Percentiles rank a stretch among this genome's conserved stretches.
These are phyloP conservation scores for Nematolebias whitei DNA, from an alignment of 2,113 vertebrate genomes.

Conservation along the genomic window DNA sequence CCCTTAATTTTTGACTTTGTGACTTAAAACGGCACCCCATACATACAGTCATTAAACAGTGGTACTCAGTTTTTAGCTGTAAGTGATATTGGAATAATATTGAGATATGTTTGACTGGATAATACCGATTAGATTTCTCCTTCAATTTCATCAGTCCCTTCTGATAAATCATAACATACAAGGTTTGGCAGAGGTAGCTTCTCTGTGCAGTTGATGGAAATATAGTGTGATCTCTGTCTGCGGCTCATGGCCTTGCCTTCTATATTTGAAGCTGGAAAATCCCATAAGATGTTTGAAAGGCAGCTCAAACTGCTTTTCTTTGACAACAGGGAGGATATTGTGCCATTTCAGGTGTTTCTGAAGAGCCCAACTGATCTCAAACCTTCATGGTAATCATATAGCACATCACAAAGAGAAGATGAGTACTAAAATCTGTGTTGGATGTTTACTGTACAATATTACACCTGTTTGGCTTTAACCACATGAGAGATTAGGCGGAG, in stretches of 20 bases:
- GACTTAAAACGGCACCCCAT: no score
- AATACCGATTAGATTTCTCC: constrained; percentile 64
- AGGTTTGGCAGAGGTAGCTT: constrained; percentile 60
- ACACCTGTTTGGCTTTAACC: constrained; percentile 40
- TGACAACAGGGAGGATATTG: constrained; percentile 48
- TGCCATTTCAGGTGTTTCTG: constrained; percentile 35
- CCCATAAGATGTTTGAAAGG: constrained; percentile 50
- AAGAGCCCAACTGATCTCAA: constrained; percentile 43
- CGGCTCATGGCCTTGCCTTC: constrained; percentile 40
- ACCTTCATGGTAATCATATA: constrained; percentile 35
- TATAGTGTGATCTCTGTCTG: constrained; percentile 58
- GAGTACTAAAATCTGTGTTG: constrained; percentile 40
- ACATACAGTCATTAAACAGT: constrained; percentile 36
- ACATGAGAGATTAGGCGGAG: constrained; percentile 59
- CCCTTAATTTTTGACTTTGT: no score
- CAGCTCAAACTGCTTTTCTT: constrained; percentile 29
- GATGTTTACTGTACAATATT: constrained; percentile 26
- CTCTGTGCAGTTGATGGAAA: constrained; percentile 57
- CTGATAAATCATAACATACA: constrained; percentile 69
- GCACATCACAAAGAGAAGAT: constrained; percentile 30
- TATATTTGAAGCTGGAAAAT: constrained; percentile 40
- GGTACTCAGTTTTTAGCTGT: constrained; percentile 50
- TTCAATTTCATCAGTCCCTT: constrained; percentile 57
- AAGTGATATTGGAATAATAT: constrained; percentile 63
- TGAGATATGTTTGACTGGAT: constrained; percentile 75